Base-by-base conservation (phyloP, 2,888 invertebrate species). In the Heteromurus nitidus region DNA sequence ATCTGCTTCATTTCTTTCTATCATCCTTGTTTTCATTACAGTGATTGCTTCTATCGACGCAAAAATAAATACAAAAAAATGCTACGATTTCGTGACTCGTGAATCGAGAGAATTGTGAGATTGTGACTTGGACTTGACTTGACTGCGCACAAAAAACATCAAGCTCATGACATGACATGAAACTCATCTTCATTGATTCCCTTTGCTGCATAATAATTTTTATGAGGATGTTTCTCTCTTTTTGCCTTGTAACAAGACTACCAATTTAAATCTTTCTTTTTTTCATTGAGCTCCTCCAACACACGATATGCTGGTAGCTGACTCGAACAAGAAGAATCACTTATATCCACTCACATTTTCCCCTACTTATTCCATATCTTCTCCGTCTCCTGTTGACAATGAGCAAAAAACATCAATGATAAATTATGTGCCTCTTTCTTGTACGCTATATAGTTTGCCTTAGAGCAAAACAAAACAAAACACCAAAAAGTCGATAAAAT, bases 401-500 rank as follows among this genome's bases (percentile, higher is more conserved):
- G 68, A 50, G 53, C 68, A 68, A 68, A 53, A 68, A 47, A 62
- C 18, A 68, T 68, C 68, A 68, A 68, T 68, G 68, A 68, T 68
- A 53, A 50, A 68, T 68, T 68, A 53, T 58, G 1, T 67, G 67
- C 36, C 24, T 28, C 18, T 58, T 58, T 58, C 13, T 55, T 55
- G 55, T 20, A 7, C 3, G 20, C 26, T 55, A n/a, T 9, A 36
- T 36, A 36, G 36, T 2, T 22, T 53, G 53, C 11, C 11, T 22
- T 42, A 24, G 13, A 28, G 22, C 47, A 24, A 47, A n/a, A 62
- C 9, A 3, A 2, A 9, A 62, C 28, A 28, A 42, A 3, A 24
- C 24, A 65, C 26, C 65, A 65, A 44, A n/a, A 44, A 44, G 44
- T 44, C 44, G 44, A 44, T 44, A 44, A 44, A 44, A 44, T n/a